Evolutionary conservation across 2,113 vertebrate genomes (phyloP), one percentile per base, ranked within the genome.

Genomic region (Glaucomys volans): DNA sequence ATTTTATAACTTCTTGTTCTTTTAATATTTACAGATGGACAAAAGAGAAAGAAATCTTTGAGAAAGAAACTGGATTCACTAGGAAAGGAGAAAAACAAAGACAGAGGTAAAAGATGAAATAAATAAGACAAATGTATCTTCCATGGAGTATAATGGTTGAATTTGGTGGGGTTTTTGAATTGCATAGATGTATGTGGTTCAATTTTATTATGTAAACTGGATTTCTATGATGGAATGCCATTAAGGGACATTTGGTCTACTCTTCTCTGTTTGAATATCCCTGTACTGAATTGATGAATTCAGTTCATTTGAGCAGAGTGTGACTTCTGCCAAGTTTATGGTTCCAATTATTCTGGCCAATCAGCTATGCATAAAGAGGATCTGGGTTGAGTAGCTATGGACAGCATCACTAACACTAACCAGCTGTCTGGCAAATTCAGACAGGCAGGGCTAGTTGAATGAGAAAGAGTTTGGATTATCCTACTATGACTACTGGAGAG

Each of bases 81-180:
- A 94, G 99, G 99, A 54, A 99, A 99, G 97, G 99, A 99, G 98
- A 99, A 99, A 98, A 99, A 99, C 98, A 99, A 99, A 99, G 99
- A 99, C 96, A 99, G 99, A 99, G 99, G 99, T 99, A 99, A 98
- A 90, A 54, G 52, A 90, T 71, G 50, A 72, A 79, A 90, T 93
- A 90, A 93, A 87, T 79, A 90, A 85, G 87, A 35, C 7, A 12
- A 95, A 95, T 42, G 52, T 35, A 54, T 97, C 71, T 93, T 92
- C 76, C 79, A 20, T 50, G n/a, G 59, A 83, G 37, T 87, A 54
- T 91, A 77, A 87, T 95, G 84, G 81, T 95, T 96, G 87, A 42
- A 86, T 96, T 96, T 87, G 94, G 76, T 94, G 57, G 96, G 52
- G 30, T 40, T 95, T 97, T 72, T 82, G 40, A 86, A 89, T 76